These are phyloP conservation scores for Spinus olivaceus DNA, from an alignment of 2,797 vertebrate species.

Conservation along the genomic window DNA sequence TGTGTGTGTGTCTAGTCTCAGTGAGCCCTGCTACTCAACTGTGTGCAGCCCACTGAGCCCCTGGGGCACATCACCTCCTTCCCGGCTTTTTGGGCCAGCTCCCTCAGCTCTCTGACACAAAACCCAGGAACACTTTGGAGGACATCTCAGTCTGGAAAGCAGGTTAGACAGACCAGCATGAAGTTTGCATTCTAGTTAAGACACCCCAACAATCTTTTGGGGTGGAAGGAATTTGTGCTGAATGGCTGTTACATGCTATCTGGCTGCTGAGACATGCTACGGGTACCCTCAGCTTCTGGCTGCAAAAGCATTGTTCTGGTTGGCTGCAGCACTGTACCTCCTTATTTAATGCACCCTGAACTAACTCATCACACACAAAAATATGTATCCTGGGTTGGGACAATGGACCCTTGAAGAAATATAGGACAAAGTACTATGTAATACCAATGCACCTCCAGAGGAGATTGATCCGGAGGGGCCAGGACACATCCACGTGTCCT, in stretches of 20 bases:
- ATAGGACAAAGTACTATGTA: accelerated
- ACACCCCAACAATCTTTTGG: background rate
- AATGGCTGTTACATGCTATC: background rate
- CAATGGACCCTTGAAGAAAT: background rate
- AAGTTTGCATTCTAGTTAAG: background rate
- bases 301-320: background rate
- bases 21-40: background rate
- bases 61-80: background rate
- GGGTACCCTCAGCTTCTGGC: accelerated
- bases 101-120: background rate
- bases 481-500: background rate
- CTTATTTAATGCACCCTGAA: background rate
- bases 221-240: background rate
- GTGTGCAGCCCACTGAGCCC: background rate
- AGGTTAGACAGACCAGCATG: background rate
- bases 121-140: background rate
- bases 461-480: background rate
- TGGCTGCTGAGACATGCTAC: background rate
- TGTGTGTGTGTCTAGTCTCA: background rate
- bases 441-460: background rate
- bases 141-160: background rate
- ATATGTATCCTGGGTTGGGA: background rate
- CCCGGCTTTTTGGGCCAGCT: background rate
- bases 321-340: background rate
- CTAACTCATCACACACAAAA: background rate